Evolutionary conservation across 35 echinoderm and acorn worm genomes (phyloP), one percentile per base, ranked within the genome.

Genomic region (Ophioderma brevispina): DNA sequence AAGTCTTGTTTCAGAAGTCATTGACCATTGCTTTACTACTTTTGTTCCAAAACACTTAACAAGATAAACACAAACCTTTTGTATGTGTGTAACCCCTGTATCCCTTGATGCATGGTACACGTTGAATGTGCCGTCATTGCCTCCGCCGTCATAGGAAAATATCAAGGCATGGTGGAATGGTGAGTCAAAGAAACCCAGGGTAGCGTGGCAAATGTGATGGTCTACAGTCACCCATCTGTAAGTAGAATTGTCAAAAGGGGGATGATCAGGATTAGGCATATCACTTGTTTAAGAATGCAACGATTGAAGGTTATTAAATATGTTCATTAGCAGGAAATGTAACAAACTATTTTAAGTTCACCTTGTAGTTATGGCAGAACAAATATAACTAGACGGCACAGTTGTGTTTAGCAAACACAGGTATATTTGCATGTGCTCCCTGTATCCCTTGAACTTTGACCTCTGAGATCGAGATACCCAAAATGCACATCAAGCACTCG

Each of bases 111-210:
- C 87, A 28, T 89, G 21, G 42, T 32, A 89, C 23, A 89, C 46
- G 36, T 80, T 80, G 38, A 89, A 89, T 31, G 87, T 59, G 31
- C 87, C 87, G 50, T 89, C 87, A 33, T 89, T 89, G 25, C 87
- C 87, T 32, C 87, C 87, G 10, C 87, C 87, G 33, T 89, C 87
- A 23, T 89, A 89, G 5, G 87, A 89, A 18, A 89, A 23, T 13
- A 89, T 80, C 5, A 89, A 75, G n/a, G 87, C 76, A 56, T 56
- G 11, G 2, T 28, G 15, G 87, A 89, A 89, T 40, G 87, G 87
- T 17, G 87, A 89, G 43, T 89, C 87, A 46, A 78, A 89, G 39
- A 89, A 80, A 34, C 87, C 87, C 15, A 89, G 31, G 0, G 77
- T 31, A 25, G 87, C 87, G 80, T 89, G 87, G 41, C 87, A 80